Conservation (phyloP, 2,113 vertebrate species). For the Macquaria ambigua region DNA sequence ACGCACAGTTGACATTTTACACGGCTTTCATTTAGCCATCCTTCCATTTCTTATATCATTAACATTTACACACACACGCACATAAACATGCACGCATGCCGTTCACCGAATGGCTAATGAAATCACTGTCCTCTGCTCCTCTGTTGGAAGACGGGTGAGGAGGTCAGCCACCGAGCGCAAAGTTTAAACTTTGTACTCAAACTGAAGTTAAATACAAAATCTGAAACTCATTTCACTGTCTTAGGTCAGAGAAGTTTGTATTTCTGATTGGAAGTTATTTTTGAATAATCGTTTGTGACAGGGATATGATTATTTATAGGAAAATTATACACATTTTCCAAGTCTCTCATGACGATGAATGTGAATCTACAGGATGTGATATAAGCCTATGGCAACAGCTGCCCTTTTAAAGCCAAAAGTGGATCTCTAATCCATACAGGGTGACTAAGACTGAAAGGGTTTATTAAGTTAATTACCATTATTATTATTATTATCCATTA, state of each 20-base stretch:
- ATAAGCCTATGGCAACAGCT: constrained; percentile 1
- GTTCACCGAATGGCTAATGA: constrained; percentile 58
- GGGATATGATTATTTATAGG: background rate
- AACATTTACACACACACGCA: constrained; percentile 71
- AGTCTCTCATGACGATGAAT: background rate
- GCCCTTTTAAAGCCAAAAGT: constrained; percentile 13
- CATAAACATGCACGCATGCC: constrained; percentile 40
- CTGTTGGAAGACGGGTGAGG: constrained; percentile 55
- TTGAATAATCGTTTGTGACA: background rate
- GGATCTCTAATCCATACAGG: constrained; percentile 18
- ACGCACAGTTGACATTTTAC: constrained; percentile 72
- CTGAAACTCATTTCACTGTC: background rate
- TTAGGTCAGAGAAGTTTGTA: background rate
- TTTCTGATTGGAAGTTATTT: background rate
- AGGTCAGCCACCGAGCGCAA: constrained; percentile 32
- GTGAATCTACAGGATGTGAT: background rate
- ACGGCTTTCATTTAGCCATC: constrained; percentile 65
- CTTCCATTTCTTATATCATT: constrained; percentile 70
- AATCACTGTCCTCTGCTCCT: constrained; percentile 63
- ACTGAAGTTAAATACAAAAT: constrained; percentile 31
- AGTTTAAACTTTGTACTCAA: constrained; percentile 45
- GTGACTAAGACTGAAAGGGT: constrained; percentile 24
- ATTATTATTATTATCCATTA: constrained; percentile 25
- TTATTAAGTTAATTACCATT: constrained; percentile 42
- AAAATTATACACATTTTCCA: background rate